Evolutionary conservation across 2,113 vertebrate genomes (phyloP), one percentile per base, ranked within the genome.

Genomic region (Fukomys damarensis): DNA sequence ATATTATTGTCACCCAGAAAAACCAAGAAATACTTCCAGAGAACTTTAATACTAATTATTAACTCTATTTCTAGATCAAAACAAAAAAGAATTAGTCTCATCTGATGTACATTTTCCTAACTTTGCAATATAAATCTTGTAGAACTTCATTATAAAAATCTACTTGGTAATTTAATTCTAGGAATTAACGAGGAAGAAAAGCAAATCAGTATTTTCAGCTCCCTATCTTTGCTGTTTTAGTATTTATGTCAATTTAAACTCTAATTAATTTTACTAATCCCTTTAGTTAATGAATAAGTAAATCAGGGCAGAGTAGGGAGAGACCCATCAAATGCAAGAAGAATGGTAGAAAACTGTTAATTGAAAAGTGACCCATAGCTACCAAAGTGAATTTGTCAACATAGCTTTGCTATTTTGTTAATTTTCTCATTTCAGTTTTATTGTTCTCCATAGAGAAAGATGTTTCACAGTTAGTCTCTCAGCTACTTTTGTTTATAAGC

Each of bases 261-360:
- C 52, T 97, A 97, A 97, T 97, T 98, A 97, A 98, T 97, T 98
- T 98, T 97, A 49, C 95, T 98, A 98, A 98, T 88, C 72, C 84
- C 54, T 11, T 91, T 93, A 74, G 81, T 97, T 98, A 92, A 96
- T 72, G 54, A 96, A 59, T 94, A 92, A 79, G 86, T 90, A 98
- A 98, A 97, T 94, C 85, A 91, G 68, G 17, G 94, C 9, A 7
- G 0, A n/a, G 8, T 5, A 41, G 19, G 0, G 77, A n/a, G 19
- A 86, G 97, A 93, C 76, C 41, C n/a, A 95, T 89, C 81, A 80
- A 52, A 46, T 95, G 24, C 46, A 97, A 79, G 38, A 96, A 97
- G 83, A 97, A 86, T 88, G 16, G 79, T 86, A 91, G 87, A 94
- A 95, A 94, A 96, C 82, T 89, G 5, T 95, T 91, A 89, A 97